Evolutionary conservation across 2,797 vertebrate genomes (phyloP).

Genomic region (Halcyon smyrnensis): DNA sequence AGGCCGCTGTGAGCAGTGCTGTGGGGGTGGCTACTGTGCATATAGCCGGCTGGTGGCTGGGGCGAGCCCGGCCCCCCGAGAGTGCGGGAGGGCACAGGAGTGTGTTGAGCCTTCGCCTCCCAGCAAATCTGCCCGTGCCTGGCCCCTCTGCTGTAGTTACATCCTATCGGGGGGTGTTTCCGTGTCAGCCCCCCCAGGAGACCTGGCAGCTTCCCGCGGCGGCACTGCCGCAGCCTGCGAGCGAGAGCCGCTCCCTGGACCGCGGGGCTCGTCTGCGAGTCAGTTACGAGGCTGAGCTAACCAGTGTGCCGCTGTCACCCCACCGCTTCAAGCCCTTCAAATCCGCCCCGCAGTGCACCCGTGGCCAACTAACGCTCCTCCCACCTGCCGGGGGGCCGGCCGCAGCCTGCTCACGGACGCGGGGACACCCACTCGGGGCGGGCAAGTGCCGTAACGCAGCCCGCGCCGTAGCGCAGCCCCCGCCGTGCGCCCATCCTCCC

Average conservation of each 20-base stretch:
- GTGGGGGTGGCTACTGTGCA: no score
- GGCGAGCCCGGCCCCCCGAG: fast-evolving
- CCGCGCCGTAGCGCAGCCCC: background rate
- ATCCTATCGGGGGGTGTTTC: fast-evolving
- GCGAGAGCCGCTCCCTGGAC: background rate
- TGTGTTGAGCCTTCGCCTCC: fast-evolving
- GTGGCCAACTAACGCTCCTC: fast-evolving
- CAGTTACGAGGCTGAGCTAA: background rate
- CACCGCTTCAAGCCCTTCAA: background rate
- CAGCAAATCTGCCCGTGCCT: no score
- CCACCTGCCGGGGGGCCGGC: background rate
- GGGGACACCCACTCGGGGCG: background rate
- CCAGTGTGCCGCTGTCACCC: no score
- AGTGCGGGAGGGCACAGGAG: background rate
- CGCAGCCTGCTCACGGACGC: background rate
- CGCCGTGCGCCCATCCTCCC: background rate
- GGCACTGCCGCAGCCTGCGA: background rate
- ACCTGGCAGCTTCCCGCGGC: no score
- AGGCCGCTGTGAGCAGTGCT: fast-evolving
- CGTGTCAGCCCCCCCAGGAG: background rate
- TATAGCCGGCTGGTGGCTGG: fast-evolving
- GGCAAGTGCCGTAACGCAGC: background rate
- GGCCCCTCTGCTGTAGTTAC: no score
- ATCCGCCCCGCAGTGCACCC: fast-evolving
- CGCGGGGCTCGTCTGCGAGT: fast-evolving